Evolutionary conservation across 2,797 vertebrate genomes (phyloP).

Genomic region (Cryptoblepharus egeriae): DNA sequence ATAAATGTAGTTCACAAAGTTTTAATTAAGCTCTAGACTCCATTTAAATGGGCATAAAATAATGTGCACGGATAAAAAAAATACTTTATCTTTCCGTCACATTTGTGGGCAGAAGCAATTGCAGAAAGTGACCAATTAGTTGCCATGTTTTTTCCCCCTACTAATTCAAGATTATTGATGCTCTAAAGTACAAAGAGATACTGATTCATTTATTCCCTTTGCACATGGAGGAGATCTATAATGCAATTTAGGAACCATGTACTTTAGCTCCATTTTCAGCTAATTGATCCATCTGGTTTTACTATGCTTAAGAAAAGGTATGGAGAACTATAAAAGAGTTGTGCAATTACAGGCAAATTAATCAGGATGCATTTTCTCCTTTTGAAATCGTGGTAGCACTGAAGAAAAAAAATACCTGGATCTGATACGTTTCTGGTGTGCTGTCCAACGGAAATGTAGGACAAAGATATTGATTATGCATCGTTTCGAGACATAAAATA

Average conservation of each 20-base stretch:
- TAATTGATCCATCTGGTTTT: constrained; percentile 58
- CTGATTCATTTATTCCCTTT: constrained; percentile 57
- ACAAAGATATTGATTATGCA: constrained; percentile 31
- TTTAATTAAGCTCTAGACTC: constrained; percentile 58
- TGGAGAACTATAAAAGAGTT: constrained; percentile 53
- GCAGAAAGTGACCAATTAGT: constrained; percentile 48
- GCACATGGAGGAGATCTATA: constrained; percentile 59
- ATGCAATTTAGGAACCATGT: constrained; percentile 56
- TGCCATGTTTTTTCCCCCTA: constrained; percentile 49
- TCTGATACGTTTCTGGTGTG: neutral
- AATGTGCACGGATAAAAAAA: constrained; percentile 44
- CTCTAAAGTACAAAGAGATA: constrained; percentile 49
- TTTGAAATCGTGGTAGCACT: constrained; percentile 46
- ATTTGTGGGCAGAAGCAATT: constrained; percentile 47
- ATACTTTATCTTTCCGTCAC: constrained; percentile 57
- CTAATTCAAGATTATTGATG: constrained; percentile 64
- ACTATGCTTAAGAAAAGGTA: constrained; percentile 48
- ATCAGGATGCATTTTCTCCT: constrained; percentile 38
- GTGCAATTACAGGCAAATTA: constrained; percentile 64
- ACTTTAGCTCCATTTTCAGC: constrained; percentile 57
- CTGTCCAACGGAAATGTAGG: constrained; percentile 36
- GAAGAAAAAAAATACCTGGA: constrained; percentile 9
- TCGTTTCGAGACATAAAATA: constrained; percentile 59
- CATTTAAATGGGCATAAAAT: constrained; percentile 50
- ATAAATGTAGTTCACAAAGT: constrained; percentile 57